phyloP scores from a whole-genome alignment of 2,113 vertebrate genomes.

The Monarcha castaneiventris region DNA sequence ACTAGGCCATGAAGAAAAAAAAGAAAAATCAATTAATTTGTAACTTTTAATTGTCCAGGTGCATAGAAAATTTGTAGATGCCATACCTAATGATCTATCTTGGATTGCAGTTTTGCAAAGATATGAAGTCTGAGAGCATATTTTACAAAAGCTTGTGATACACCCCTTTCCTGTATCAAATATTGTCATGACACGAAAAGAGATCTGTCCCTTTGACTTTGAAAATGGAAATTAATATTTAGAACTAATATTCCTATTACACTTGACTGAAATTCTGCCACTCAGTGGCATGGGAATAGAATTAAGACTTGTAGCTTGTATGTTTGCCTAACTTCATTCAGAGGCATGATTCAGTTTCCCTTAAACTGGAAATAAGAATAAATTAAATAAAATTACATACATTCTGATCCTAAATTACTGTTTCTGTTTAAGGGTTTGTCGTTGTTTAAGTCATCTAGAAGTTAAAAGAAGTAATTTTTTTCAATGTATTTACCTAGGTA shows the following conservation, averaged over 20 bases:
- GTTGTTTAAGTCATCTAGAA: neutral
- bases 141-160: neutral
- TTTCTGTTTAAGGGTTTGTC: neutral
- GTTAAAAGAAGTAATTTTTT: neutral
- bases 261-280: neutral
- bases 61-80: neutral
- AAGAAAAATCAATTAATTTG: neutral
- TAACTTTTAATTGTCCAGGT: neutral
- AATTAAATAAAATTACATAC: neutral
- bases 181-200: rapidly evolving
- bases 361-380: neutral
- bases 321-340: neutral
- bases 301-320: neutral
- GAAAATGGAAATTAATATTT: neutral
- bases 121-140: neutral
- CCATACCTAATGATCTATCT: neutral
- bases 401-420: neutral
- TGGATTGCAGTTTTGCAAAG: neutral
- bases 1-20: neutral
- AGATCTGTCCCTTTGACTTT: neutral
- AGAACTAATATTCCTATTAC: neutral
- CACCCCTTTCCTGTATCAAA: neutral
- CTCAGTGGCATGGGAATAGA: neutral
- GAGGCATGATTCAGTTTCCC: neutral
- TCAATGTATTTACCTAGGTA: neutral